Conservation (phyloP, 2,888 invertebrate species). For the Cerastis leucographa region DNA sequence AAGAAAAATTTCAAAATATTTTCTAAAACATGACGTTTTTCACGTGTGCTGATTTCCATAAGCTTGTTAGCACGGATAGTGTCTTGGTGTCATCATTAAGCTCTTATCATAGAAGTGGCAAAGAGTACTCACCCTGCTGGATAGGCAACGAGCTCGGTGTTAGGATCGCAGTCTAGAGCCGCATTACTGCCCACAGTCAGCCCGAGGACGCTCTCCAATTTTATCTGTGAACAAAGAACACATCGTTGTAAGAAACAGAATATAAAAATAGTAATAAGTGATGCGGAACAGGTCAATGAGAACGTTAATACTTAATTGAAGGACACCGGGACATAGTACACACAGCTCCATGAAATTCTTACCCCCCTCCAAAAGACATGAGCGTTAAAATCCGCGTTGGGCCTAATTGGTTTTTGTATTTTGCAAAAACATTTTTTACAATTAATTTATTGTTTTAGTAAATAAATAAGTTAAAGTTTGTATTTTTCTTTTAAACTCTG, state of each 20-base stretch:
- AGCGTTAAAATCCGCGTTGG: too few species aligned
- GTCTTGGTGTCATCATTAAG: neutral
- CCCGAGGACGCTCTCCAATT: slow-evolving; percentile 98
- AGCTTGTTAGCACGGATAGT: neutral
- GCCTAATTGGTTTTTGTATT: too few species aligned
- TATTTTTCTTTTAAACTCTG: too few species aligned
- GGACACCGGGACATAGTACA: neutral
- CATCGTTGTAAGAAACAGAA: slow-evolving; percentile 8
- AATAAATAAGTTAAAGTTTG: too few species aligned
- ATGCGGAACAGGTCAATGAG: neutral
- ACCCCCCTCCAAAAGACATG: too few species aligned
- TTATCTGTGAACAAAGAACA: slow-evolving; percentile 93
- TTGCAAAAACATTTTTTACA: too few species aligned
- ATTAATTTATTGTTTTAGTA: too few species aligned
- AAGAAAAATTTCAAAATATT: neutral
- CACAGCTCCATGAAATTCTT: too few species aligned
- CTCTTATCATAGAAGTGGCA: slow-evolving; percentile 6
- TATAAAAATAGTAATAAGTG: too few species aligned
- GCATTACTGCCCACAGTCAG: slow-evolving; percentile 98
- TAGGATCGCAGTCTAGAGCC: slow-evolving; percentile 96
- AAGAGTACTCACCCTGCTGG: slow-evolving; percentile 96
- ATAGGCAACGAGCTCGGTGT: slow-evolving; percentile 97
- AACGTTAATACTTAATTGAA: neutral
- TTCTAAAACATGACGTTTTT: neutral
- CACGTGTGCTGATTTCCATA: neutral